Conservation (phyloP, 2,113 vertebrate genomes). For the Austrofundulus limnaeus region DNA sequence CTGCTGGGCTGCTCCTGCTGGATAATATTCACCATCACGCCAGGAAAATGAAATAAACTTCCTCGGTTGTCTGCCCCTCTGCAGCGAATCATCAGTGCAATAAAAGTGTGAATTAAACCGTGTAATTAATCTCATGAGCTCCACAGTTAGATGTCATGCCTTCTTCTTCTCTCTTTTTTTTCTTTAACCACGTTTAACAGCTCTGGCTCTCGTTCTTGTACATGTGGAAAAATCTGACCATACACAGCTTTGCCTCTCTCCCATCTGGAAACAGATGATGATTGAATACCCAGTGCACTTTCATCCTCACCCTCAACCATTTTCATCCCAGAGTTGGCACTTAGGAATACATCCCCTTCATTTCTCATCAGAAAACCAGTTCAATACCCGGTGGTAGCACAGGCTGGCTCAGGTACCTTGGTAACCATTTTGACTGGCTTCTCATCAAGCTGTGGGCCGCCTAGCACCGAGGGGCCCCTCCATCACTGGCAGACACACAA, state of each 20-base stretch:
- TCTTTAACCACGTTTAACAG: not conserved
- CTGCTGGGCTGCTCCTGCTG: conserved; percentile 23
- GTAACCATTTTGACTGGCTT: conserved; percentile 31
- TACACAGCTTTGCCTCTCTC: not conserved
- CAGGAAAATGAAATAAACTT: conserved; percentile 30
- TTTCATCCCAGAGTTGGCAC: conserved; percentile 39
- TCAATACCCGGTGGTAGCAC: conserved; percentile 8
- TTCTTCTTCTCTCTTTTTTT: no score
- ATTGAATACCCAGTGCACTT: conserved; percentile 14
- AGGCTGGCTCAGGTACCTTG: conserved; percentile 21
- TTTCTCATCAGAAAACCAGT: conserved; percentile 13
- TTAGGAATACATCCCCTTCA: conserved; percentile 27
- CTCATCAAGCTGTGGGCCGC: conserved; percentile 51
- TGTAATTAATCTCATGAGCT: conserved; percentile 32
- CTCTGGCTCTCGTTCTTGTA: not conserved
- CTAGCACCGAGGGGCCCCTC: conserved; percentile 53
- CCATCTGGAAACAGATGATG: conserved; percentile 25
- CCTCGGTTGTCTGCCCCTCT: conserved; percentile 9
- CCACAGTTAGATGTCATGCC: not conserved
- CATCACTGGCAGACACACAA: conserved; percentile 63
- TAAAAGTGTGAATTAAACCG: conserved; percentile 25
- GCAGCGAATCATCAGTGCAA: conserved; percentile 23
- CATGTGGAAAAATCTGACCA: not conserved
- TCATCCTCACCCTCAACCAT: conserved; percentile 11
- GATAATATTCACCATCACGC: conserved; percentile 28